These are phyloP conservation scores for Ceratothoa steindachneri DNA, from an alignment of 2,888 invertebrate genomes.

Conservation along the genomic window DNA sequence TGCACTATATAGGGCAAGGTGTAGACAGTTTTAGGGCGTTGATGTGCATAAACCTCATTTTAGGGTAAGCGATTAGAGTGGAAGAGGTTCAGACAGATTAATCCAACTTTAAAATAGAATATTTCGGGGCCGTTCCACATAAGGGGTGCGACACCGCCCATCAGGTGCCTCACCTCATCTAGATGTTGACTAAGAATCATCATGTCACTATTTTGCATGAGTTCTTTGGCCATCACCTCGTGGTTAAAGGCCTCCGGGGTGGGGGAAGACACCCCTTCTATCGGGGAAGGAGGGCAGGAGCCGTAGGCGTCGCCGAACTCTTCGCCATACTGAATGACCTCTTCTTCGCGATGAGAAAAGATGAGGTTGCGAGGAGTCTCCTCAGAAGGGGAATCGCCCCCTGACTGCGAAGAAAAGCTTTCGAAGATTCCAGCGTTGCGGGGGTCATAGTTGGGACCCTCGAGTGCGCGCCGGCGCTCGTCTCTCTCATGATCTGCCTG, in stretches of 20 bases:
- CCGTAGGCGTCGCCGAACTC: neutral
- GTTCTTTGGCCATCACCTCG: conserved; percentile 28
- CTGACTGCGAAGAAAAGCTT: conserved; percentile 14
- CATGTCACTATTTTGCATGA: conserved; percentile 16
- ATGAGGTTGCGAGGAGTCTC: conserved; percentile 14
- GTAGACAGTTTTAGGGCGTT: too few species aligned
- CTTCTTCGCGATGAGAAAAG: neutral
- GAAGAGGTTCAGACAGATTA: too few species aligned
- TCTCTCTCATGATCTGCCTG: conserved; percentile 40
- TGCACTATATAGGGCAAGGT: too few species aligned
- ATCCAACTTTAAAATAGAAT: too few species aligned
- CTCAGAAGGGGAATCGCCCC: conserved; percentile 22
- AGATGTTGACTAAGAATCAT: conserved; percentile 2
- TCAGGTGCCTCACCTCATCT: neutral
- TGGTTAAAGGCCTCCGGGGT: conserved; percentile 32
- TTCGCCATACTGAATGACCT: neutral
- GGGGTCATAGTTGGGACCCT: conserved; percentile 35
- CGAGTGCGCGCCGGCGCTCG: conserved; percentile 29
- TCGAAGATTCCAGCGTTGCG: conserved; percentile 20
- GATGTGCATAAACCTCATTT: too few species aligned
- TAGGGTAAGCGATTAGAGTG: too few species aligned
- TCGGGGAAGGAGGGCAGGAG: conserved; percentile 14
- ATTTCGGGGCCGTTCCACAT: too few species aligned
- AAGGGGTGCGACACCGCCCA: too few species aligned
- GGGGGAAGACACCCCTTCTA: conserved; percentile 22